Evolutionary conservation across 2,888 invertebrate species (phyloP), one percentile per base, ranked within the genome.

Genomic region (Phengaris arion): DNA sequence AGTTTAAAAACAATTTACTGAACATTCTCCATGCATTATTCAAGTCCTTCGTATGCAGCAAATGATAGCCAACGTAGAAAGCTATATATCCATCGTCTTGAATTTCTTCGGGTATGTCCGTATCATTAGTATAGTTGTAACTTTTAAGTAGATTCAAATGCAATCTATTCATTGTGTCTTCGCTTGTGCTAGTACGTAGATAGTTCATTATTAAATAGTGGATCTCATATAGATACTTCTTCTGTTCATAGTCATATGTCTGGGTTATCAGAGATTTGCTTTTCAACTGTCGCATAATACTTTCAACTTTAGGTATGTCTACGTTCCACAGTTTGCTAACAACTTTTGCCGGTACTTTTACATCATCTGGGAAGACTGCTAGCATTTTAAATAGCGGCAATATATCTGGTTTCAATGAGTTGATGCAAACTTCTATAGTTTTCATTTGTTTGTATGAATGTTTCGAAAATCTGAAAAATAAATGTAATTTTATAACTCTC

Each of bases 81-180:
- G 95, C 95, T 81, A 96, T 96, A 82, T 97, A 97, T 73, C 96
- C 96, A 83, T 97, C 96, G 78, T 96, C 94, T 0, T 95, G 94
- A 22, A 97, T 92, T 76, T 95, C 94, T 1, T 95, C 91, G 48
- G 93, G 88, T 0, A 94, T 94, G 80, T 94, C 92, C 8, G 88
- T 85, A 0, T 87, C 83, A 70, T 94, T 94, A 22, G 86, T 87
- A 77, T 90, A 90, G 13, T 90, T 83, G 82, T 96, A 96, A 75
- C 94, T 94, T 15, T 93, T 89, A 6, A 97, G 86, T 52, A 96
- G 92, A 46, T 93, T 92, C 74, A 86, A 85, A 79, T 97, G 96
- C 77, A 95, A 85, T 75, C 89, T 89, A 77, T 88, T 88, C 75
- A 92, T 84, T 72, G 94, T 89, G 0, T 91, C 88, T 0, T 87